Base-by-base conservation (phyloP, 2,113 vertebrate species). In the Dasyurus viverrinus region DNA sequence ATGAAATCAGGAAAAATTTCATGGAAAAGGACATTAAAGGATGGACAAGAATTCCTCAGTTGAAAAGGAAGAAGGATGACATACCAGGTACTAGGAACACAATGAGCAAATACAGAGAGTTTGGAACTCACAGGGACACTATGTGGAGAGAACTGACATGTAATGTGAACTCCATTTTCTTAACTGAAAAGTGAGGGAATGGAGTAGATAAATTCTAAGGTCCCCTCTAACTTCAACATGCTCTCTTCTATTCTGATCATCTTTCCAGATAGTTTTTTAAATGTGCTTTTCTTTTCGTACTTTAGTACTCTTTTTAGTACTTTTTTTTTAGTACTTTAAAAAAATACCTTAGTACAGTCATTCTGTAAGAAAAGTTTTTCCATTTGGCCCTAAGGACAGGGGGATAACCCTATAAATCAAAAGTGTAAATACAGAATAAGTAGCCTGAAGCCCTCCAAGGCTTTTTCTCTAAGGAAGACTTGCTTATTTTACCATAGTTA, bases 261-360 rank as follows among this genome's bases (percentile, higher is more conserved):
- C 96, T 98, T 98, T 97, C 92, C 90, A 97, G 94, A 93, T 96
- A 98, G 96, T 95, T 98, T 95, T 98, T 53, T 96, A 52, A 50
- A 52, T 52, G 50, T 9, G 10, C 50, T 52, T 52, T 52, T 52
- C 50, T 52, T 52, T 52, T 52, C 4, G 9, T 52, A 52, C 50
- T 1, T 52, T 10, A 52, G 50, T 52, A 52, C 50, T 52, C 9
- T 52, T 52, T 52, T 52, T 52, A 52, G 50, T 52, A 52, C 50
- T 97, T 98, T 54, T 54, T 54, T 54, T 54, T 54, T 98, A 96
- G 94, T 97, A 91, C n/a, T 96, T 93, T 94, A 57, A 50, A 52
- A 50, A 52, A 52, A 52, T 52, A 52, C 50, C 9, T 52, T 52
- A 52, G 10, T 0, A 52, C 50, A 52, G 50, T 52, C 50, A 24